Conservation (phyloP, 1,140 invertebrate genomes). For the Drosophila sp. region DNA sequence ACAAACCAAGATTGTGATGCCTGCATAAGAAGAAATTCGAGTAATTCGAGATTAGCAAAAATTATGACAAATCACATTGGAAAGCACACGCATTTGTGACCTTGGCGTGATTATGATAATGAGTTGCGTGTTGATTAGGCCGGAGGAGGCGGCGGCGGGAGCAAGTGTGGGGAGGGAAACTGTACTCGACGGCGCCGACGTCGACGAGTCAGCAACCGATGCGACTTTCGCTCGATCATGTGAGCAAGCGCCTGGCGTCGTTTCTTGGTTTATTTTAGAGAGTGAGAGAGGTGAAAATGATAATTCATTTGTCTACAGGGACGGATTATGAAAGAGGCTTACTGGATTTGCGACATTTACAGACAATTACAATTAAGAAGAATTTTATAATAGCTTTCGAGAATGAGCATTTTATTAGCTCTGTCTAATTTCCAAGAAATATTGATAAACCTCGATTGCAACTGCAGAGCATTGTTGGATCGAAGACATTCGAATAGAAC, state of each 20-base stretch:
- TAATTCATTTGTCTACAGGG: neutral
- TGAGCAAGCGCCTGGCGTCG: constrained; percentile 56
- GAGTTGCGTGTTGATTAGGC: constrained; percentile 34
- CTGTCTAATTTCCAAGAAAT: no score
- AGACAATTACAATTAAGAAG: no score
- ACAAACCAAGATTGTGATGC: constrained; percentile 78
- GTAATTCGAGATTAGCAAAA: constrained; percentile 40
- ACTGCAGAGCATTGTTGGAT: no score
- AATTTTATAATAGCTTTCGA: no score
- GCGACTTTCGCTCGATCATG: constrained; percentile 76
- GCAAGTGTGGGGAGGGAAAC: constrained; percentile 24
- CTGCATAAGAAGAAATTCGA: constrained; percentile 47
- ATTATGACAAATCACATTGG: constrained; percentile 39
- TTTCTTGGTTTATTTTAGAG: constrained; percentile 51
- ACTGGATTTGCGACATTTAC: neutral
- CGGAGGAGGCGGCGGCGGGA: neutral
- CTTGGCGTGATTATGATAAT: constrained; percentile 78
- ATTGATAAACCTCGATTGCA: neutral
- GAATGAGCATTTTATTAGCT: no score
- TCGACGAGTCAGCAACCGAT: constrained; percentile 19
- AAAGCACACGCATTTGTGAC: constrained; percentile 44
- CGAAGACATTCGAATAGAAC: no score
- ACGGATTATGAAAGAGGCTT: neutral
- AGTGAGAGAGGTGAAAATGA: constrained; percentile 11
- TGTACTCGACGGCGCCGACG: constrained; percentile 42